Percentiles rank a stretch among this genome's conserved stretches.
phyloP scores from a whole-genome alignment of 2,113 vertebrate species.

The Rana temporaria region DNA sequence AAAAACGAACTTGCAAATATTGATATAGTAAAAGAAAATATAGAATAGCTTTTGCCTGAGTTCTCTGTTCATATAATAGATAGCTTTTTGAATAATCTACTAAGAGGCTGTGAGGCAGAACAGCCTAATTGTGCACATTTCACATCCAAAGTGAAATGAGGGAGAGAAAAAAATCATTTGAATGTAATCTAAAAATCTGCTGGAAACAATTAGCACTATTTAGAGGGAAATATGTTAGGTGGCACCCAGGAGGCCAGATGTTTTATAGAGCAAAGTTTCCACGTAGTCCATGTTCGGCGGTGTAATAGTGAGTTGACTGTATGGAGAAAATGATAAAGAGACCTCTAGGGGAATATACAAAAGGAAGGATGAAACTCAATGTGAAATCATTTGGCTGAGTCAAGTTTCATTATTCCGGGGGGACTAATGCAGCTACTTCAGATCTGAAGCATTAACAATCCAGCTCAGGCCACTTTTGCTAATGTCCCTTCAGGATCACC shows the following conservation, averaged over 20 bases:
- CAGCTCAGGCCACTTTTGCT: constrained; percentile 20
- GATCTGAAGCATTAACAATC: constrained; percentile 44
- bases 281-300: constrained; percentile 27
- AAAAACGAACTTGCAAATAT: too few species aligned
- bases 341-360: constrained; percentile 48
- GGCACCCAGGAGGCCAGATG: constrained; percentile 12
- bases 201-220: constrained; percentile 49
- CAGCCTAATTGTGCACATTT: constrained; percentile 19
- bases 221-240: constrained; percentile 14
- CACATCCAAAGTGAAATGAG: constrained; percentile 25
- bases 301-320: constrained; percentile 43
- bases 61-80: too few species aligned
- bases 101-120: not conserved
- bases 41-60: too few species aligned
- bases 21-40: too few species aligned
- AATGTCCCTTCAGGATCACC: constrained; percentile 50
- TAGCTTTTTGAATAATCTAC: not conserved
- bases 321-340: constrained; percentile 45
- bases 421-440: constrained; percentile 43
- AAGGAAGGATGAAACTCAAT: constrained; percentile 47
- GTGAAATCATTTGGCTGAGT: constrained; percentile 55
- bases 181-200: constrained; percentile 26
- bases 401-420: constrained; percentile 52
- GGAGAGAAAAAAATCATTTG: constrained; percentile 30
- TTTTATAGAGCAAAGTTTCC: constrained; percentile 45